Evolutionary conservation across 2,888 invertebrate species (phyloP), one percentile per base, ranked within the genome.

Genomic region (Cantharis rufa): DNA sequence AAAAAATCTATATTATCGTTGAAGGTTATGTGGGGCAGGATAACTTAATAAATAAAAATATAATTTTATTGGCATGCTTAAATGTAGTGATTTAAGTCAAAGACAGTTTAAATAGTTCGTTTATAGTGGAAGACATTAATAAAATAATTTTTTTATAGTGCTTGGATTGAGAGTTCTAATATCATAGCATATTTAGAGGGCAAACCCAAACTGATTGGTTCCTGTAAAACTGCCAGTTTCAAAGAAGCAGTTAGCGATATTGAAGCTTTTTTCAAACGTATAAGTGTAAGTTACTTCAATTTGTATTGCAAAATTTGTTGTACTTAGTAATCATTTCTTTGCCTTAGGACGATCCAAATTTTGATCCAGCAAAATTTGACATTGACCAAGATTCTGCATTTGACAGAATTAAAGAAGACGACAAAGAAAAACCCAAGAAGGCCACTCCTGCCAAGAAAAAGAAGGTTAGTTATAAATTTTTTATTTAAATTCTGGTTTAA

Each of bases 151-250:
- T 73, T 81, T 84, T 86, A 62, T 89, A 96, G 96, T 89, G 97
- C 96, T 7, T 98, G 96, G 96, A 96, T 98, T 80, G 96, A 96
- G 85, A 94, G 94, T 81, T 91, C 91, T 80, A 93, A 94, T 84
- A 93, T 98, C 72, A 95, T 95, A 87, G 94, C 94, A 0, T 98
- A 96, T 87, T 91, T 92, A 13, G 93, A 94, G 78, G 93, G 91
- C 87, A 96, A 96, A 87, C 94, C 94, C 24, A 92, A 94, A 84
- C 90, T 96, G 77, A 90, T 92, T 72, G 94, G 94, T 86, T 92
- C 94, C 0, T 93, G 92, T 87, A 96, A 95, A 88, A 92, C 94
- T 0, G 89, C 91, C 0, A 91, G 91, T 9, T 96, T 96, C 86
- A 94, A 94, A 86, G 93, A 95, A 80, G 96, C 96, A 0, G 91